A percentile compares a stretch with the other conserved stretches of the same genome.
Evolutionary conservation across 2,797 vertebrate species (phyloP).

Genomic region (Anguilla megastoma): DNA sequence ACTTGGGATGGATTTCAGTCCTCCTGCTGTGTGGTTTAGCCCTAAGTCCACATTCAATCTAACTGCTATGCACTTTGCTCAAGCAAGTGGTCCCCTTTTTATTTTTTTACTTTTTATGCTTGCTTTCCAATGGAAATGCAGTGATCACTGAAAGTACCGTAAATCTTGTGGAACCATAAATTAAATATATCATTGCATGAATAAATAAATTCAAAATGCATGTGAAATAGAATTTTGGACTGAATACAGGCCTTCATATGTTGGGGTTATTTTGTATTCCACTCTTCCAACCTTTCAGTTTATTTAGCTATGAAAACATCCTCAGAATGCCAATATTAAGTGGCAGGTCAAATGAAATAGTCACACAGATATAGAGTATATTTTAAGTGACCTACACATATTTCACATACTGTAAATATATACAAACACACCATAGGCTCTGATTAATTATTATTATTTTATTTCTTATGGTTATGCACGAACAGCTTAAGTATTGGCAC

Average conservation of each 20-base stretch:
- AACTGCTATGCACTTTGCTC: constrained; percentile 8
- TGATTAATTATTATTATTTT: neutral
- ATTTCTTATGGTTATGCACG: neutral
- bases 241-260: neutral
- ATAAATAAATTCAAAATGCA: neutral
- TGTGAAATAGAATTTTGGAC: neutral
- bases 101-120: neutral
- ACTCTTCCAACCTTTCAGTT: neutral
- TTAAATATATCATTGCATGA: neutral
- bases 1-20: neutral
- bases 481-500: neutral
- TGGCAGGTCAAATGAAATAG: neutral
- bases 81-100: constrained; percentile 15
- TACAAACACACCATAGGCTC: neutral
- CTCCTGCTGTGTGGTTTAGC: constrained; percentile 11
- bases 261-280: neutral
- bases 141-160: neutral
- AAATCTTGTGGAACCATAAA: neutral
- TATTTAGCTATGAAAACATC: neutral
- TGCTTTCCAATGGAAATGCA: neutral
- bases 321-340: neutral
- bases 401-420: neutral
- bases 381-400: neutral
- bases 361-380: neutral
- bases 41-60: neutral